Conservation (phyloP, 1,140 invertebrate genomes). For the Leptopilina boulardi region DNA sequence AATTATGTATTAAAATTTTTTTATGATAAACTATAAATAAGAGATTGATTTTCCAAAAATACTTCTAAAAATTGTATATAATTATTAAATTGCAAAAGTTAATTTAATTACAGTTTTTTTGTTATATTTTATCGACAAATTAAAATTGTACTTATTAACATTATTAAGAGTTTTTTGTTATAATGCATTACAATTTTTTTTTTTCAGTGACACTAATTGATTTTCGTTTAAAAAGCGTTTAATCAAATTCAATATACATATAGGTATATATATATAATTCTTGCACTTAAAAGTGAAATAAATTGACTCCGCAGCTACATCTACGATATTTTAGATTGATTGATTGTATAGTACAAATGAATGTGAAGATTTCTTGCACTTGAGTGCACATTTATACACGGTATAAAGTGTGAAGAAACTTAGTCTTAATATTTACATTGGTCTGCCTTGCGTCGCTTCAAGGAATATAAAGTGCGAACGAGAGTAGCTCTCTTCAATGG, state of each 20-base stretch:
- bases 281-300: conserved; percentile 33
- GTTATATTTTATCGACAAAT: too few relatives aligned
- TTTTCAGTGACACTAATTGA: too few relatives aligned
- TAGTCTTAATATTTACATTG: conserved; percentile 34
- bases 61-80: too few relatives aligned
- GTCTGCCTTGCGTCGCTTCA: background rate
- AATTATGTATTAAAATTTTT: too few relatives aligned
- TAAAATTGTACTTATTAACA: too few relatives aligned
- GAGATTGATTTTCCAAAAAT: too few relatives aligned
- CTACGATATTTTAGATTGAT: conserved; percentile 45
- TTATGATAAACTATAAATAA: too few relatives aligned
- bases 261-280: too few relatives aligned
- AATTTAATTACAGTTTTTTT: conserved; percentile 11
- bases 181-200: too few relatives aligned
- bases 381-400: conserved; percentile 30
- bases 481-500: conserved; percentile 23
- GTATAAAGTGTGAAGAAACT: conserved; percentile 19
- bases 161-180: too few relatives aligned
- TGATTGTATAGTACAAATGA: conserved; percentile 60
- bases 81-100: background rate
- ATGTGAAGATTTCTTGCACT: conserved; percentile 45
- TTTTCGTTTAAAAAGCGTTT: background rate
- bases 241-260: conserved; percentile 42
- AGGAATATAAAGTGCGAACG: conserved; percentile 1
- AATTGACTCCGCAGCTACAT: conserved; percentile 36